Evolutionary conservation across 2,113 vertebrate species (phyloP).

Genomic region (Athene cunicularia): DNA sequence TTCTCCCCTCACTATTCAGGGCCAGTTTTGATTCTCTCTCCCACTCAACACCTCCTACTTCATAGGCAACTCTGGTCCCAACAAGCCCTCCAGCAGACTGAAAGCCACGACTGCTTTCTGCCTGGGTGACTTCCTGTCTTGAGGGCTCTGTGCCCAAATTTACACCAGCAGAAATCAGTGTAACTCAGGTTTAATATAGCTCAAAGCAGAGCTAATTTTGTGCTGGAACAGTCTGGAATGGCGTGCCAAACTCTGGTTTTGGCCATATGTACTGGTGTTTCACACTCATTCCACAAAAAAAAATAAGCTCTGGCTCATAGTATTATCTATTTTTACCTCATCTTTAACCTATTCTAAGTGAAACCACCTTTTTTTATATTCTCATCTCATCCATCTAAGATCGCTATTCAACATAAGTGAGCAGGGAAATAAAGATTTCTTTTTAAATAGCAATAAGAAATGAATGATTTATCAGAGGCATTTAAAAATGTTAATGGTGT

Average conservation of each 20-base stretch:
- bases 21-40: constrained; percentile 3
- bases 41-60: constrained; percentile 9
- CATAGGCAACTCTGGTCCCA: neutral
- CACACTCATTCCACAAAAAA: neutral
- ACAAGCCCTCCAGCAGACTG: constrained; percentile 24
- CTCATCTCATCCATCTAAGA: neutral
- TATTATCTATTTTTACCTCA: constrained; percentile 21
- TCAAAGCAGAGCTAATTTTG: constrained; percentile 37
- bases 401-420: neutral
- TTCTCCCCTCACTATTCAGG: neutral
- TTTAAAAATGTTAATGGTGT: constrained; percentile 40
- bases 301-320: neutral
- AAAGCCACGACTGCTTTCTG: neutral
- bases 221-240: constrained; percentile 16
- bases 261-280: neutral
- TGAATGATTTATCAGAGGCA: neutral
- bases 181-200: constrained; percentile 42
- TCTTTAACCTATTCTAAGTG: neutral
- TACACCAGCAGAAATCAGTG: constrained; percentile 11
- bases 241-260: neutral
- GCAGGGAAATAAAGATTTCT: neutral
- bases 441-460: constrained; percentile 7
- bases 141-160: constrained; percentile 5
- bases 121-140: constrained; percentile 35
- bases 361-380: neutral